Evolutionary conservation across 1,140 invertebrate species (phyloP).

Genomic region (Batillaria attramentaria): DNA sequence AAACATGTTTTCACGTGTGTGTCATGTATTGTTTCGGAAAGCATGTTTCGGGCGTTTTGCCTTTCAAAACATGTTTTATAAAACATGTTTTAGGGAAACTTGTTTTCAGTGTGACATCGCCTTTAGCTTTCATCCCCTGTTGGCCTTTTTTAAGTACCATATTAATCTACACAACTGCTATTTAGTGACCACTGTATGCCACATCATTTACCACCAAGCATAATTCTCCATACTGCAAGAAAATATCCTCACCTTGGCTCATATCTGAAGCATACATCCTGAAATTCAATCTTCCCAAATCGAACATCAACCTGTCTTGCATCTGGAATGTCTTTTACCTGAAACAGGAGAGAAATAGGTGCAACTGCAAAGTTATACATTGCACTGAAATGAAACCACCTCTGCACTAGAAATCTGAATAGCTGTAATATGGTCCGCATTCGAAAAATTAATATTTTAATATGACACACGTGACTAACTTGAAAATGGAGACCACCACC

Average conservation of each 20-base stretch:
- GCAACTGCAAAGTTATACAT: not conserved
- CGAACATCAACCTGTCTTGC: conserved; percentile 82
- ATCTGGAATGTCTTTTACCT: conserved; percentile 81
- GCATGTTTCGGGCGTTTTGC: no score
- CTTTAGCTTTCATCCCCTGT: no score
- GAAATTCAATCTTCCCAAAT: conserved; percentile 88
- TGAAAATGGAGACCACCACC: not conserved
- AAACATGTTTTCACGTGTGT: no score
- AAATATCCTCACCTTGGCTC: conserved; percentile 77
- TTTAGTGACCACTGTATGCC: not conserved
- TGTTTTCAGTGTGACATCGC: no score
- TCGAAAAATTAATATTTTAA: not conserved
- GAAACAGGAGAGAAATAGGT: conserved; percentile 7
- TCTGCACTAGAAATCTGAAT: not conserved
- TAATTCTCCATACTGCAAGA: no score
- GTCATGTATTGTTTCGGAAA: no score
- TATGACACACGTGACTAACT: not conserved
- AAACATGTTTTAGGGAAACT: no score
- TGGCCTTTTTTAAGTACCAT: no score
- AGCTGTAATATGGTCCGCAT: not conserved
- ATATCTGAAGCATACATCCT: conserved; percentile 92
- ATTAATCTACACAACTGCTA: no score
- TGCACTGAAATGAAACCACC: not conserved
- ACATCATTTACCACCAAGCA: not conserved
- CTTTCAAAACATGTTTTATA: no score